Evolutionary conservation across 2,888 invertebrate genomes (phyloP), one percentile per base, ranked within the genome.

Genomic region (Synanthedon andrenaeformis): DNA sequence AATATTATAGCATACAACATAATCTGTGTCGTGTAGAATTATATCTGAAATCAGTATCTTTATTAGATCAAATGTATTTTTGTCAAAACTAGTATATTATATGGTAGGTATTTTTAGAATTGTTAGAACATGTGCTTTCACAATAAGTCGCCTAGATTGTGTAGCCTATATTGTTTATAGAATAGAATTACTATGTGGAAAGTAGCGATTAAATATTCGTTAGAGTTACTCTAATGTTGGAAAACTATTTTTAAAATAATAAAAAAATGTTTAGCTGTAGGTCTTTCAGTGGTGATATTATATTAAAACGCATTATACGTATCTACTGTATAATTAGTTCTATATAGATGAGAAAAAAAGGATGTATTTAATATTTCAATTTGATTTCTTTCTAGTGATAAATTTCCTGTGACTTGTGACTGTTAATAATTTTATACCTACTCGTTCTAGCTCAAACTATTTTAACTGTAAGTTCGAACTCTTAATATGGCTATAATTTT

Each of bases 371-470:
- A 23, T 23, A 23, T 23, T 23, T 23, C 23, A 23, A 23, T 23
- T 23, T 77, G 75, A 73, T 77, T 69, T 77, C 64, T 66, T 67
- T 74, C 70, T 75, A 79, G 77, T 72, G 69, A 75, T 72, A 70
- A 70, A 82, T 71, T 82, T 85, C 82, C 83, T 85, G 85, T 85
- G 83, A 85, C 84, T 83, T 76, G 73, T 81, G 76, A 80, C 77
- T 83, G 79, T 77, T 79, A 66, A 78, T 79, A 80, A 79, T 83
- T 85, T 83, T 84, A 76, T 82, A 85, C 81, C 70, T 74, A 74
- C 77, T 77, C 69, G 35, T 35, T 55, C 35, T 82, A 81, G 80
- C 79, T 85, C 79, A 81, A 81, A 70, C 35, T 35, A 35, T 35
- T 35, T 10, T 66, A 66, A 72, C 64, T 70, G 65, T 75, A 75